These are phyloP conservation scores for Teleopsis dalmanni DNA, from an alignment of 1,140 invertebrate genomes.

Conservation along the genomic window DNA sequence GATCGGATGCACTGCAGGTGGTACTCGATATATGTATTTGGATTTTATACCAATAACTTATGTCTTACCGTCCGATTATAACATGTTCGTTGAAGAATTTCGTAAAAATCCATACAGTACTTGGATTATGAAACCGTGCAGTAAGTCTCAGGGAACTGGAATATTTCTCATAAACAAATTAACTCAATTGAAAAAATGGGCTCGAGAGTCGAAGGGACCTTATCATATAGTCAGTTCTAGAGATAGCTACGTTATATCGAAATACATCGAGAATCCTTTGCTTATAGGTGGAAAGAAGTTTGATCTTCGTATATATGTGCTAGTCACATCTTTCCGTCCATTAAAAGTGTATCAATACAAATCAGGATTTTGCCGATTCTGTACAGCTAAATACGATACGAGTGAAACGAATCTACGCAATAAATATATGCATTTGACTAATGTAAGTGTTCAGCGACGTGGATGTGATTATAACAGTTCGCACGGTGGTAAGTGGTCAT, in stretches of 20 bases:
- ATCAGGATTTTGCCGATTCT: conserved; percentile 72
- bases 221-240: conserved; percentile 75
- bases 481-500: conserved; percentile 90
- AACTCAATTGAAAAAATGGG: conserved; percentile 83
- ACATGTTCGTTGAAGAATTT: conserved; percentile 94
- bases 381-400: conserved; percentile 74
- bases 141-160: conserved; percentile 79
- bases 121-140: conserved; percentile 97
- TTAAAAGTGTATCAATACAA: conserved; percentile 76
- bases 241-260: conserved; percentile 86
- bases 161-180: conserved; percentile 86
- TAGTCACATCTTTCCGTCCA: conserved; percentile 74
- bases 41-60: conserved; percentile 92
- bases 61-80: conserved; percentile 88
- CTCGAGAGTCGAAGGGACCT: conserved; percentile 65
- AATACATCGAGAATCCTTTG: conserved; percentile 78
- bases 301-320: conserved; percentile 75
- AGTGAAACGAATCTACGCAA: conserved; percentile 73
- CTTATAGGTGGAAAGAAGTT: conserved; percentile 84
- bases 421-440: conserved; percentile 82
- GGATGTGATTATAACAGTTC: conserved; percentile 88
- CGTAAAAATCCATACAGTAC: conserved; percentile 83
- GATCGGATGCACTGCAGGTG: conserved; percentile 57
- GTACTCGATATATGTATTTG: conserved; percentile 68
- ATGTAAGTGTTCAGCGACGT: conserved; percentile 78